Evolutionary conservation across 2,113 vertebrate species (phyloP).

Genomic region (Chaetops frenatus): DNA sequence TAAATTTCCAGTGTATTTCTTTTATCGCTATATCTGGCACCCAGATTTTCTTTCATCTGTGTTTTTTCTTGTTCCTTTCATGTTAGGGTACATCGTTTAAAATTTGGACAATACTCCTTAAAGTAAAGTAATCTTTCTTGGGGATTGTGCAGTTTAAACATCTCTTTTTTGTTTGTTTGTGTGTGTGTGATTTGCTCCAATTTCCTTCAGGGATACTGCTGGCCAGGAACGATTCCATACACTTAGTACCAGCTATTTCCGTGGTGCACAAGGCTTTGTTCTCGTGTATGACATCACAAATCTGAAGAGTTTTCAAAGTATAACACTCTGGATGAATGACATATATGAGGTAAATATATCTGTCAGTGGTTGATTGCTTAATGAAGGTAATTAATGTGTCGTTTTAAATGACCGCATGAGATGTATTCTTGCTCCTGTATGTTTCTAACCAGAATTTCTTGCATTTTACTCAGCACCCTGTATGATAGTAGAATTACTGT

Average conservation of each 20-base stretch:
- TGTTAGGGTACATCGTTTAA: background rate
- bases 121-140: background rate
- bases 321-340: constrained; percentile 66
- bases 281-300: constrained; percentile 74
- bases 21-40: background rate
- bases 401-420: background rate
- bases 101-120: background rate
- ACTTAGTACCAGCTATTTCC: constrained; percentile 72
- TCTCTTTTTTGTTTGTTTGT: background rate
- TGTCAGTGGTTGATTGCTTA: background rate
- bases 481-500: background rate
- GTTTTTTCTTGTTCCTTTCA: background rate
- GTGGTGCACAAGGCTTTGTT: constrained; percentile 71
- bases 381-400: background rate
- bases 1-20: background rate
- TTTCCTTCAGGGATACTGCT: constrained; percentile 72
- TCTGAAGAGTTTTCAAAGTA: constrained; percentile 57
- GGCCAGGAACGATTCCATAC: constrained; percentile 74
- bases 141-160: background rate
- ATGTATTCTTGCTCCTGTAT: background rate
- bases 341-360: constrained; percentile 66
- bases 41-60: background rate
- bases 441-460: background rate
- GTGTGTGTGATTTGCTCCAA: background rate
- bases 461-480: background rate